Evolutionary conservation across 2,113 vertebrate genomes (phyloP), one percentile per base, ranked within the genome.

Genomic region (Oxygymnocypris stewartii): DNA sequence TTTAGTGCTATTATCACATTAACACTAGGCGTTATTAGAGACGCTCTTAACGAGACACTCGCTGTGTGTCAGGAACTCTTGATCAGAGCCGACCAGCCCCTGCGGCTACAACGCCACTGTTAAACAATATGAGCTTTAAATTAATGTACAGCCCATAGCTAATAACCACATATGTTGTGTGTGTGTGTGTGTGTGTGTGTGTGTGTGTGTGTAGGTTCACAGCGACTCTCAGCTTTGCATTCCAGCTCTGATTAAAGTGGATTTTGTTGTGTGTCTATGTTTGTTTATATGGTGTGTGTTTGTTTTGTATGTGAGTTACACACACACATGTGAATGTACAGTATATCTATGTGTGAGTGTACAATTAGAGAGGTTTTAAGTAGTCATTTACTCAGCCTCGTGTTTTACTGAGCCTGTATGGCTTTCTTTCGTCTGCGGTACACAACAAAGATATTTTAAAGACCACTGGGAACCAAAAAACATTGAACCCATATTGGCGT

Each of bases 1-100:
- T 83, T 83, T 71, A 83, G 16, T 71, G 81, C 31, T 69, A 83
- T 83, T 83, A 83, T 83, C 81, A 71, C 81, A 13, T 83, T 83
- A 83, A 37, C 81, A 69, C 80, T n/a, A n/a, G 1, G 16, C 1
- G 81, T 71, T 42, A 83, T 83, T 47, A 82, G 63, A 83, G 81
- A 54, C 18, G 20, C 61, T 82, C 78, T n/a, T 25, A 63, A 61
- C 31, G 35, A 61, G 57, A 81, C 79, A 44, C 37, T 28, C n/a
- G 54, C 59, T 7, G 59, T 28, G 59, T 82, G 79, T 59, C 51
- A 59, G 10, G 35, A 79, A 79, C 77, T 79, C 51, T 79, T 79
- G 20, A 79, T 79, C 54, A 79, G 54, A 79, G 77, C 54, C 4
- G 31, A 61, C 78, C 20, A 12, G 8, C 12, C 35, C 76, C 76